phyloP scores from a whole-genome alignment of 2,888 invertebrate species.

The Synanthedon vespiformis region DNA sequence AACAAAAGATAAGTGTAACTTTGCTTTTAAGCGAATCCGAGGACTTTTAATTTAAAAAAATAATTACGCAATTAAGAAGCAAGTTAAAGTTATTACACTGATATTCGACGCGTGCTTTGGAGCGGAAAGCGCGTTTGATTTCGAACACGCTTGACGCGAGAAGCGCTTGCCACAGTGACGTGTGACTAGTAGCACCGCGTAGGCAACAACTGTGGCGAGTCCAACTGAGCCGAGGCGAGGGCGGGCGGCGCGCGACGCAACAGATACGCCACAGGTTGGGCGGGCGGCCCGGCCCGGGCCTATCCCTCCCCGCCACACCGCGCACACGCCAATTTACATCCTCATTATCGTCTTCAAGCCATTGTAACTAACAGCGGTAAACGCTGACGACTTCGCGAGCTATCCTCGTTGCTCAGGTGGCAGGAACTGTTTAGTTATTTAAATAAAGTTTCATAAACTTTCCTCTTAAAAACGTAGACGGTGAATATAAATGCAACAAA shows the following conservation, averaged over 20 bases:
- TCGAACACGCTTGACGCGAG: conserved; percentile 10
- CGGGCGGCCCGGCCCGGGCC: conserved; percentile 38
- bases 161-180: conserved; percentile 4
- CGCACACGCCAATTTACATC: conserved; percentile 55
- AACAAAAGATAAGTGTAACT: too few relatives aligned
- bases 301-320: conserved; percentile 14
- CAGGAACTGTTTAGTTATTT: neutral
- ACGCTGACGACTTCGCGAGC: conserved; percentile 16
- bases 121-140: conserved; percentile 29
- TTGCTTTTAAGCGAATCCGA: too few relatives aligned
- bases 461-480: too few relatives aligned
- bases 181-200: conserved; percentile 4
- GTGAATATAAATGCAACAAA: too few relatives aligned
- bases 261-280: conserved; percentile 67
- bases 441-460: neutral
- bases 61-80: too few relatives aligned
- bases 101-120: conserved; percentile 36
- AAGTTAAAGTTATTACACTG: neutral
- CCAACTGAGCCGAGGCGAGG: conserved; percentile 16
- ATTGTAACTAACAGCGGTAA: conserved; percentile 24
- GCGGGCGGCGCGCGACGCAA: conserved; percentile 53
- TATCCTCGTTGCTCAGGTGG: neutral
- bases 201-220: conserved; percentile 15
- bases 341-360: conserved; percentile 50
- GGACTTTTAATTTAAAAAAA: too few relatives aligned